Evolutionary conservation across 2,797 vertebrate genomes (phyloP), one percentile per base, ranked within the genome.

Genomic region (Trachurus trachurus): DNA sequence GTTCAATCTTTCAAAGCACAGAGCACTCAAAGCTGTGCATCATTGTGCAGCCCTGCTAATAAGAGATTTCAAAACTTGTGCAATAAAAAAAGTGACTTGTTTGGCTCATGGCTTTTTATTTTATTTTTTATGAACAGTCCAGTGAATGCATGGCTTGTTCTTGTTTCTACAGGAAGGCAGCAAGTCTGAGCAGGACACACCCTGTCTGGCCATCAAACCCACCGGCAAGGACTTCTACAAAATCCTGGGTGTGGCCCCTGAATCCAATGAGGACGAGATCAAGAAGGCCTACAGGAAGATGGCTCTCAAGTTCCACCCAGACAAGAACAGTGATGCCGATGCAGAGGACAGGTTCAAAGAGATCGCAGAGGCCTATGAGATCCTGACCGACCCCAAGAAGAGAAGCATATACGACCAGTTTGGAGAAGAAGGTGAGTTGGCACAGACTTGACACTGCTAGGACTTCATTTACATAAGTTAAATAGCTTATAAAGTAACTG

Each of bases 241-340:
- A 92, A 95, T 98, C 88, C 92, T 99, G 87, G 97, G 97, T 2
- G 96, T 98, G 89, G 86, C 96, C 2, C 93, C 94, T 0, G 96
- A 97, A 0, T 98, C 98, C 87, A 98, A 97, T 0, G 98, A 99
- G 44, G 98, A 99, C 52, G 98, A 99, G 91, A 97, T 99, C 93
- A 98, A 98, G 92, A 97, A 96, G 90, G 98, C 97, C 39, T 99
- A 99, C 83, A 95, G 97, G 88, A 97, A 97, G 91, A 96, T 99
- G 97, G 98, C 98, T 29, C 93, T 99, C 60, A 98, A 97, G 83
- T 99, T 97, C 73, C 98, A 99, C 85, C 98, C 95, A 0, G 95
- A 96, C 89, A 96, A 96, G 88, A 96, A 96, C 87, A 89, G 93
- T 2, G 95, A 95, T 0, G 91, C 93, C 0, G 95, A 95, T 0